Base-by-base conservation (phyloP, 2,888 invertebrate genomes). In the Entomobrya proxima region DNA sequence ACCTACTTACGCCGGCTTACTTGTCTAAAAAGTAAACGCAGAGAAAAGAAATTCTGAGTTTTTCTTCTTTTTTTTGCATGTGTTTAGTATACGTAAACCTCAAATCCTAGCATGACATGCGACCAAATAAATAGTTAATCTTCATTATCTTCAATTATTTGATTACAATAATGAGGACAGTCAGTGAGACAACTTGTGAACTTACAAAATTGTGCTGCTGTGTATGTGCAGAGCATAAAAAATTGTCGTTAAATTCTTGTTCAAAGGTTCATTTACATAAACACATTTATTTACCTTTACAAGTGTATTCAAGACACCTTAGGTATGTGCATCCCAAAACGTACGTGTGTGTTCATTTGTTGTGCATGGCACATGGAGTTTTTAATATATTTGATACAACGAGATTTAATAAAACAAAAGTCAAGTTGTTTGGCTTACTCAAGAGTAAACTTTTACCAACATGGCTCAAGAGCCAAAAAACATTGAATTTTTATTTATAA, bases 81-180 rank as follows among this genome's bases (percentile, higher is more conserved):
- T 69, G 69, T n/a, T n/a, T n/a, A n/a, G 18, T 64, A 15, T 55
- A 18, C 21, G n/a, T 37, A 24, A 44, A 18, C 4, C 27, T n/a
- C n/a, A 52, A 50, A 52, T 74, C 52, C 78, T 32, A 78, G 44
- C 78, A 78, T 69, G 55, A 80, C 69, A 52, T 80, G 52, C 27
- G 35, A 80, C 69, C 69, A 80, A 55, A 69, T 80, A 80, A 69
- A 50, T 69, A 80, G 80, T 80, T 80, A 69, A 80, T 80, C 80
- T 80, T 80, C 80, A 80, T 80, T 80, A 80, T 55, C 69, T 80
- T 52, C 69, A 80, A 80, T 69, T 80, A 80, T 80, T 80, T 52
- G 37, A 72, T 80, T 80, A 52, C 69, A 69, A 40, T 69, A 80
- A 80, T 69, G 80, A 80, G 80, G 55, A 80, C 52, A 52, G 30